Percentiles rank a stretch among this genome's conserved stretches.
Conservation (phyloP, 2,113 vertebrate species). For the Chelonoidis abingdonii region DNA sequence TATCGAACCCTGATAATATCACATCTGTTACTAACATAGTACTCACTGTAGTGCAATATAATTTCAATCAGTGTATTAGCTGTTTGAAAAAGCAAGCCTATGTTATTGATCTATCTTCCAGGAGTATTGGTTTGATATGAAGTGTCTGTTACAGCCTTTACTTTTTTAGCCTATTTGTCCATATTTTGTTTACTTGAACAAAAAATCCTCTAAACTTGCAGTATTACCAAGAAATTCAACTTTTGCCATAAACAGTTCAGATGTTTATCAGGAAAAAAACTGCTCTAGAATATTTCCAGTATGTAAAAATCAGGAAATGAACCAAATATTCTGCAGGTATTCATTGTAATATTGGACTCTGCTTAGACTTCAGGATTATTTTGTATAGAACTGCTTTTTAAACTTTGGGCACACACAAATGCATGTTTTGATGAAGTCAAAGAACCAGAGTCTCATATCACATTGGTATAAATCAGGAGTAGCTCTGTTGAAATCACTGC, state of each 20-base stretch:
- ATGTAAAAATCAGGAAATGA: background rate
- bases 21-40: conserved; percentile 71
- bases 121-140: background rate
- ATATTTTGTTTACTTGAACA: background rate
- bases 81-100: conserved; percentile 25
- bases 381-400: background rate
- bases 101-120: conserved; percentile 37
- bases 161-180: background rate
- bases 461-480: background rate
- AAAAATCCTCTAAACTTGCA: background rate
- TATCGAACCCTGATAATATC: conserved; percentile 68
- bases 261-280: background rate
- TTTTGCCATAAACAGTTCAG: background rate
- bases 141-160: background rate
- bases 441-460: background rate
- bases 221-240: background rate
- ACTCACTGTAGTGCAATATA: conserved; percentile 31
- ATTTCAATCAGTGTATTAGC: conserved; percentile 31
- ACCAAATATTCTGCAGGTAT: background rate
- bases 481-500: background rate
- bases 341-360: background rate
- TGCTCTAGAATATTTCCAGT: background rate
- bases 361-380: background rate
- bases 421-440: background rate
- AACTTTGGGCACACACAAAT: background rate